phyloP scores from a whole-genome alignment of 2,888 invertebrate species.

The Tetranychus truncatus region DNA sequence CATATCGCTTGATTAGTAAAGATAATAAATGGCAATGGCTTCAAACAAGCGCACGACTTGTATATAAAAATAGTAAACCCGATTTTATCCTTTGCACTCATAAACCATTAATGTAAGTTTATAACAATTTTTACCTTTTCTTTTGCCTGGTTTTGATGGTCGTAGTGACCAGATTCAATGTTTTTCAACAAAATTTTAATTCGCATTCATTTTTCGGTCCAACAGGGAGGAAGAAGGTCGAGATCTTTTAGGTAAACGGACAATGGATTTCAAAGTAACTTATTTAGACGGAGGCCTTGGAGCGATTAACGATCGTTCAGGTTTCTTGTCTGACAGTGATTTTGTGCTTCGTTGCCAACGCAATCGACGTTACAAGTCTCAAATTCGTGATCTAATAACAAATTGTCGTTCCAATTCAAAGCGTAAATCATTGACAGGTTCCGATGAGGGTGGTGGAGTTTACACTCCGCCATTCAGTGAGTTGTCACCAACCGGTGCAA shows the following conservation, averaged over 20 bases:
- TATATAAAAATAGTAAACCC: conserved; percentile 97
- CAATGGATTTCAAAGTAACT: conserved; percentile 96
- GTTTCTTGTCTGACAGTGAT: conserved; percentile 25
- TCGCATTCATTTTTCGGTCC: too few species aligned
- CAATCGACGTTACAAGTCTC: conserved; percentile 77
- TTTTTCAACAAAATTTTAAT: not conserved
- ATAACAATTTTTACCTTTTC: not conserved
- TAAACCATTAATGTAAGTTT: conserved; percentile 77
- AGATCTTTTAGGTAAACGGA: conserved; percentile 86
- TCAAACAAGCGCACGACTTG: conserved; percentile 85
- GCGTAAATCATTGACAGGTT: conserved; percentile 39
- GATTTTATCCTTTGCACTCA: conserved; percentile 98
- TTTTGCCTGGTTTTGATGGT: not conserved
- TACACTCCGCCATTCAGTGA: not conserved
- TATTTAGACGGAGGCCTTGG: conserved; percentile 74
- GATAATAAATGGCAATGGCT: conserved; percentile 92
- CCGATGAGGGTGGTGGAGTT: conserved; percentile 10
- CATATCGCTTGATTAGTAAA: conserved; percentile 88
- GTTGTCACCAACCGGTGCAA: conserved; percentile 4
- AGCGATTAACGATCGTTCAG: conserved; percentile 42
- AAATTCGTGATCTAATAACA: conserved; percentile 72
- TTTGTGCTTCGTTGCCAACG: conserved; percentile 41
- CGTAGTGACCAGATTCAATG: not conserved
- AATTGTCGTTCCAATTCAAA: conserved; percentile 55
- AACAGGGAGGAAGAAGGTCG: conserved; percentile 81